phyloP scores from a whole-genome alignment of 2,797 vertebrate species.

The Gephyroberyx darwinii region DNA sequence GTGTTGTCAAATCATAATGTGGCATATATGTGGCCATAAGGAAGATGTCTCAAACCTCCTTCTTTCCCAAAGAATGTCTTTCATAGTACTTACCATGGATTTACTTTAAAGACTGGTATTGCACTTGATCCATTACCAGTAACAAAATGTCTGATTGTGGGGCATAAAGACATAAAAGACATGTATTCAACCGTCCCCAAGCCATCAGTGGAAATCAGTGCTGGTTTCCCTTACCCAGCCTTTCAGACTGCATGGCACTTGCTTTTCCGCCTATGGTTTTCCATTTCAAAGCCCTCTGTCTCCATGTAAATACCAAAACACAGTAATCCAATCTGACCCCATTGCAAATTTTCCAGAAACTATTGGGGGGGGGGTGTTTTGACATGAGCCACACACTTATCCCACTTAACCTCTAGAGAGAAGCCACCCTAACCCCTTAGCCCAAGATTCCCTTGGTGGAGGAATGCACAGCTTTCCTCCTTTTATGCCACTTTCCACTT shows the following conservation, averaged over 20 bases:
- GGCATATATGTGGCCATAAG: conserved; percentile 47
- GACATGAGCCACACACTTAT: conserved; percentile 83
- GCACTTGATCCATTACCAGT: conserved; percentile 63
- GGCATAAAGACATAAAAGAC: conserved; percentile 69
- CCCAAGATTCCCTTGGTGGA: conserved; percentile 62
- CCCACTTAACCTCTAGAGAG: conserved; percentile 82
- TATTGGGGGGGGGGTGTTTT: conserved; percentile 72
- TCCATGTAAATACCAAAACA: conserved; percentile 84
- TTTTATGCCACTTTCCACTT: conserved; percentile 65
- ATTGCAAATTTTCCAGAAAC: conserved; percentile 82
- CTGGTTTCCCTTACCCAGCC: conserved; percentile 75
- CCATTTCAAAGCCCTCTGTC: conserved; percentile 82
- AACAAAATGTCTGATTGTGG: conserved; percentile 70
- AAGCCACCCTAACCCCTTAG: conserved; percentile 77
- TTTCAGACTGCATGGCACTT: conserved; percentile 81
- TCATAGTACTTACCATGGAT: conserved; percentile 60
- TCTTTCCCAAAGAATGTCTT: conserved; percentile 58
- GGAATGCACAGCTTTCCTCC: conserved; percentile 67
- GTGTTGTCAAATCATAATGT: conserved; percentile 48
- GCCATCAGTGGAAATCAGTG: conserved; percentile 73
- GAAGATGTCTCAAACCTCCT: conserved; percentile 47
- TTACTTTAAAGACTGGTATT: conserved; percentile 66
- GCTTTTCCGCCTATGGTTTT: conserved; percentile 81
- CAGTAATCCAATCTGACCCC: conserved; percentile 84
- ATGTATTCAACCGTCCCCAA: conserved; percentile 64